A percentile compares a stretch with the other conserved stretches of the same genome.
These are phyloP conservation scores for Meloe dianella DNA, from an alignment of 2,888 invertebrate genomes.

Conservation along the genomic window DNA sequence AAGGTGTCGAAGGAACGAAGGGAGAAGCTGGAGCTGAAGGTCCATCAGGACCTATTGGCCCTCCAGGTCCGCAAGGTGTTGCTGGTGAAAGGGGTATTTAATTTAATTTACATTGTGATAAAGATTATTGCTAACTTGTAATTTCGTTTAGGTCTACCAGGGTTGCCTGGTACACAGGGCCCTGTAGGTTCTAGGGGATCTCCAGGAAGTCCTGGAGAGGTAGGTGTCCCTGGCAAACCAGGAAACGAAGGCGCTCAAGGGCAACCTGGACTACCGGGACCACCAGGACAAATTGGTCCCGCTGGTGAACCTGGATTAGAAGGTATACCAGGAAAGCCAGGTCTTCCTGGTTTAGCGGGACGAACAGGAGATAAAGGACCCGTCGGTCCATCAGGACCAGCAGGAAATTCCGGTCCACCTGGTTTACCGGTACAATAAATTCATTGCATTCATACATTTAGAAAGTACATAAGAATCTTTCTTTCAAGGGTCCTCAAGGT, in stretches of 20 bases:
- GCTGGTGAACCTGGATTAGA: constrained; percentile 67
- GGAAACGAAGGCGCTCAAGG: constrained; percentile 78
- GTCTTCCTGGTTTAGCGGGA: constrained; percentile 74
- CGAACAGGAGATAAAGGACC: constrained; percentile 80
- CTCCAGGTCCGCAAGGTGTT: constrained; percentile 72
- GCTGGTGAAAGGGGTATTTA: constrained; percentile 67
- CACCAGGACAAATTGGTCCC: constrained; percentile 71
- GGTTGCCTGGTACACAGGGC: constrained; percentile 68
- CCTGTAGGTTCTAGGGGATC: constrained; percentile 70
- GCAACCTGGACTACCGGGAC: constrained; percentile 69
- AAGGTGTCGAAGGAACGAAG: constrained; percentile 75
- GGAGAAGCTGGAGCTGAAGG: constrained; percentile 77
- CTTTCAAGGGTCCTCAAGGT: constrained; percentile 70
- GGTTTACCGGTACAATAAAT: constrained; percentile 68
- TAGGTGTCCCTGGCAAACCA: constrained; percentile 73
- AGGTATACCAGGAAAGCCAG: constrained; percentile 71
- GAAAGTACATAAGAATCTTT: constrained; percentile 15
- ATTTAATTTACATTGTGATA: constrained; percentile 41
- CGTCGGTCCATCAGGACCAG: constrained; percentile 67
- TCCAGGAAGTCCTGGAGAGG: constrained; percentile 73
- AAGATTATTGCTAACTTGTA: not conserved
- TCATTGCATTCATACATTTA: constrained; percentile 9
- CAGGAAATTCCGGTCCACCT: constrained; percentile 71
- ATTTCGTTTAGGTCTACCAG: constrained; percentile 60
- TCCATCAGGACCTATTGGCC: constrained; percentile 72